phyloP scores from a whole-genome alignment of 2,888 invertebrate species.

The Agrochola circellaris region DNA sequence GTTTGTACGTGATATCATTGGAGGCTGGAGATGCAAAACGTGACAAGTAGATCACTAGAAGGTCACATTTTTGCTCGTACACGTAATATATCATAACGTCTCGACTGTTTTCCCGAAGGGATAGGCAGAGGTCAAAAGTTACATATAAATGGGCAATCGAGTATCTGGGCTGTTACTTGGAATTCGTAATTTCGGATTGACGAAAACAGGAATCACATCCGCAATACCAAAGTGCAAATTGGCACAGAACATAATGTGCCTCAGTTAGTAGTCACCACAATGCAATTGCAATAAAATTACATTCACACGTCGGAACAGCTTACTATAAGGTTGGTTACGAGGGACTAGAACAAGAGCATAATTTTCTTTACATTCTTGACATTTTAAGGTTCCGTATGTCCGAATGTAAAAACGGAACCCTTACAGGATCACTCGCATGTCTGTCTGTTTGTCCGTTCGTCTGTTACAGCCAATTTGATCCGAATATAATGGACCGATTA shows the following conservation, averaged over 20 bases:
- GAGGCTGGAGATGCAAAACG: slow-evolving; percentile 29
- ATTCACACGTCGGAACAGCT: too few species aligned
- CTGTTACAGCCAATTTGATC: too few species aligned
- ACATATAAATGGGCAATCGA: not conserved
- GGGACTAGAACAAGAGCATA: not conserved
- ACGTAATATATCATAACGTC: not conserved
- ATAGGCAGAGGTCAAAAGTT: not conserved
- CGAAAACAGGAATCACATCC: not conserved
- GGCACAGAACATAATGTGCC: not conserved
- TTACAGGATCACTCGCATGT: too few species aligned
- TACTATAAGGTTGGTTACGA: too few species aligned
- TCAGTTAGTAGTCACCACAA: not conserved
- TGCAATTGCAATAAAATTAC: not conserved
- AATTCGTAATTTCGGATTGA: not conserved
- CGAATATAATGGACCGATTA: too few species aligned
- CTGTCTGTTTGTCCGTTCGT: too few species aligned
- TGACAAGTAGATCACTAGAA: slow-evolving; percentile 1
- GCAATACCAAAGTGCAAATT: not conserved
- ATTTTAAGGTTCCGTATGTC: too few species aligned
- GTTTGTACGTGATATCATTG: slow-evolving; percentile 32
- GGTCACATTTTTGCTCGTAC: not conserved
- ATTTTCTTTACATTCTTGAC: too few species aligned
- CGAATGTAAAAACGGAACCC: too few species aligned
- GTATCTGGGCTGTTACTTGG: not conserved
- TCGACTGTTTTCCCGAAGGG: not conserved